Base-by-base conservation (phyloP, 92 coral and sea anemone species). In the Porites rus region DNA sequence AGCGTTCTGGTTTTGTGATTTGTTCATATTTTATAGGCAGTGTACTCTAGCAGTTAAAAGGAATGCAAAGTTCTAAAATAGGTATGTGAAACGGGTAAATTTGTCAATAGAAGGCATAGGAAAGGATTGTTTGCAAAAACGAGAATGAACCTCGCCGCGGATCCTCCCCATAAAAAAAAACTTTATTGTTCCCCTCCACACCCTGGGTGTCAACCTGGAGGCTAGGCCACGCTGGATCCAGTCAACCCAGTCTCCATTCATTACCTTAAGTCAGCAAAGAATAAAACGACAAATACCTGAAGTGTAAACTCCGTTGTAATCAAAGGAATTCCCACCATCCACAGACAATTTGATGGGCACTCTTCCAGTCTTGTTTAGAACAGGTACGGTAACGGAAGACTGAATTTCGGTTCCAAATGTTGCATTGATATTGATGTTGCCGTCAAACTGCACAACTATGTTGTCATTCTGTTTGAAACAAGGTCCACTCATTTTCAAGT, bases 401-500 rank as follows among this genome's bases (percentile, higher is more conserved):
- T 69, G 78, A 51, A 88, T 75, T 20, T 69, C 86, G 64, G 61
- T 91, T n/a, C 92, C 74, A 84, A 84, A 85, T 1, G 88, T 78
- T 19, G 97, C 97, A 22, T 71, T 59, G 60, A 85, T 77, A n/a
- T 62, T 80, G 17, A 80, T 4, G 13, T 85, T 75, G 80, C 86
- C 70, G 72, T 89, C 95, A 75, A 95, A 90, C 70, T 90, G 88
- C 60, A 93, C 95, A 1, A 94, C 79, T n/a, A 95, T 90, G 62
- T 86, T 77, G 72, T 95, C 94, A 4, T 61, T 59, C 14, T 80
- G 79, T 13, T 89, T 73, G 86, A 88, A 92, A 79, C 98, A 96
- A 7, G 98, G 98, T 19, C 98, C 98, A 43, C 94, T 74, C 61
- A 96, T 65, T 65, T 88, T 84, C 10, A 96, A 59, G 69, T 88